Conservation (phyloP, 92 coral and sea anemone genomes). For the Parazoanthus darwini region DNA sequence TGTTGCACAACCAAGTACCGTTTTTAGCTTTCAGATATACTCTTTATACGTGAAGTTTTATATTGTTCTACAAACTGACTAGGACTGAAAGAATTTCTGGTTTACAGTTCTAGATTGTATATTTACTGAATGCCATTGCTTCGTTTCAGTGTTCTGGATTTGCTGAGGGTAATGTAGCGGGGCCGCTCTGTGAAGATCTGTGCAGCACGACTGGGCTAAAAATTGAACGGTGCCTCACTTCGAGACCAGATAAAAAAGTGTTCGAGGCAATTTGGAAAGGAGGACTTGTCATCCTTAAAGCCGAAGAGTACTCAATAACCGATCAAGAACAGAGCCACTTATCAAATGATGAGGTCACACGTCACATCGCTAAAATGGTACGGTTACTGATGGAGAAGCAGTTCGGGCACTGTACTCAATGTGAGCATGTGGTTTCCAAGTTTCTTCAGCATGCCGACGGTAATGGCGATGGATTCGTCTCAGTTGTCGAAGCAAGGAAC, state of each 20-base stretch:
- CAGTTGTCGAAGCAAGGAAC: slow-evolving; percentile 54
- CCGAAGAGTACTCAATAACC: slow-evolving; percentile 15
- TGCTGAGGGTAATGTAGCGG: slow-evolving; percentile 43
- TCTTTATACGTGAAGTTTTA: not conserved
- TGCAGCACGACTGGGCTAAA: slow-evolving; percentile 27
- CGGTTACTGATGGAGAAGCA: not conserved
- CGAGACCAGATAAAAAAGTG: slow-evolving; percentile 32
- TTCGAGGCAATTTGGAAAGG: slow-evolving; percentile 56
- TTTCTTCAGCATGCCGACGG: slow-evolving; percentile 52
- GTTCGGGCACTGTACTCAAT: slow-evolving; percentile 48
- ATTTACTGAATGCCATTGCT: not conserved
- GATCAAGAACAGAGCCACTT: not conserved
- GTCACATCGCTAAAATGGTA: not conserved
- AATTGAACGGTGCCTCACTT: slow-evolving; percentile 44
- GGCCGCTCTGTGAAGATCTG: slow-evolving; percentile 55
- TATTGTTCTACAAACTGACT: not conserved
- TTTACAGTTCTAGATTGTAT: too few species aligned
- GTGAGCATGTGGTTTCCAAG: slow-evolving; percentile 32
- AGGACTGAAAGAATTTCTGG: not conserved
- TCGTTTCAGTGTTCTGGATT: slow-evolving; percentile 52
- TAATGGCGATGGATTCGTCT: slow-evolving; percentile 55
- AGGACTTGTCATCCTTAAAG: slow-evolving; percentile 47
- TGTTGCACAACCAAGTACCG: too few species aligned
- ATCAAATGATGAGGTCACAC: not conserved
- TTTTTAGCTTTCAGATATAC: not conserved